Conservation (phyloP, 2,113 vertebrate species). For the Anas platyrhynchos region DNA sequence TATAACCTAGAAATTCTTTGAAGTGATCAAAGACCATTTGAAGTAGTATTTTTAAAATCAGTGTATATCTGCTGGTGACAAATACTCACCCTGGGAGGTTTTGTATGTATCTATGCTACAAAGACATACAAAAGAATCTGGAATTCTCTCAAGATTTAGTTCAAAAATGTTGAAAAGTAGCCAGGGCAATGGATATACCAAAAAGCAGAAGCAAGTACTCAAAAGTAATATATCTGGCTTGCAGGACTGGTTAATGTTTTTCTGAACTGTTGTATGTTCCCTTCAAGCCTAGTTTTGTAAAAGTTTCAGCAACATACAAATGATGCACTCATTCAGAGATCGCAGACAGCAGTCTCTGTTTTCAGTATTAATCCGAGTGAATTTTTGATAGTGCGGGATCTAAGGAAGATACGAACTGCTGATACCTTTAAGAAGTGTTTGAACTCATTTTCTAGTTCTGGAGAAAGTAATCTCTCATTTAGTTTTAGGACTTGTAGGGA, state of each 20-base stretch:
- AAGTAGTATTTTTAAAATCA: constrained; percentile 3
- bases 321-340: neutral
- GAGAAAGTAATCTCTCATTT: neutral
- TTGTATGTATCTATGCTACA: neutral
- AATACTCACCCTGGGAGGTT: neutral
- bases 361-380: neutral
- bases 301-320: neutral
- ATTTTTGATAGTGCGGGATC: neutral
- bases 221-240: neutral
- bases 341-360: neutral
- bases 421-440: neutral
- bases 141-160: neutral
- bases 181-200: neutral
- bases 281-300: neutral
- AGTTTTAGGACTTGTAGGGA: neutral
- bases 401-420: neutral
- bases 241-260: neutral
- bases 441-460: neutral
- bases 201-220: neutral
- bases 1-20: neutral
- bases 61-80: neutral
- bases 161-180: neutral
- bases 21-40: constrained; percentile 14
- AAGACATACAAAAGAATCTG: neutral
- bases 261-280: neutral